A percentile compares a stretch with the other conserved stretches of the same genome.
phyloP scores from a whole-genome alignment of 2,888 invertebrate genomes.

The Ochlodes sylvanus region DNA sequence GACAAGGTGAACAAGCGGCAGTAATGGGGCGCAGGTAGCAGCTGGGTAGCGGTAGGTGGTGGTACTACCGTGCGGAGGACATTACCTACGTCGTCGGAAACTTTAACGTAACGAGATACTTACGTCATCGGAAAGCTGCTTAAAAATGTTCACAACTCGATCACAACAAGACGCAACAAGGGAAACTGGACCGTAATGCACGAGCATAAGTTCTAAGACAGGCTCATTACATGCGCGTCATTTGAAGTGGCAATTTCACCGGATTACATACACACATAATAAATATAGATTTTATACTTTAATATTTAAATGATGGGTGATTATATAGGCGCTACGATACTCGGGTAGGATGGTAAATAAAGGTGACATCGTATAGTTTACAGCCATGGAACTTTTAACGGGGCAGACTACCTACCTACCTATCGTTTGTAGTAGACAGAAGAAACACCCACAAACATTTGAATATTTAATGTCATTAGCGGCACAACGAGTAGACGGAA shows the following conservation, averaged over 20 bases:
- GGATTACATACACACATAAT: slow-evolving; percentile 39
- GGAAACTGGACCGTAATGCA: background rate
- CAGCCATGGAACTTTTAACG: too few species aligned
- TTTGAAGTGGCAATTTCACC: slow-evolving; percentile 48
- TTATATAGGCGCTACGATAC: too few species aligned
- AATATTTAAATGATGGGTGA: background rate
- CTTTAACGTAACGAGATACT: slow-evolving; percentile 21
- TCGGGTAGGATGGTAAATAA: too few species aligned
- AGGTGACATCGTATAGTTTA: too few species aligned
- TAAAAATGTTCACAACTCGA: slow-evolving; percentile 38
- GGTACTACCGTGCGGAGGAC: background rate
- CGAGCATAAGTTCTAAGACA: background rate
- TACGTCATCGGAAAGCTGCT: slow-evolving; percentile 34
- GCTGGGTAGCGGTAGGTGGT: too few species aligned
- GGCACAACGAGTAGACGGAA: too few species aligned
- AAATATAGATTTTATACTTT: background rate
- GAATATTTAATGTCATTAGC: too few species aligned
- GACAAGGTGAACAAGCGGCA: too few species aligned
- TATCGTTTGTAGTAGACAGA: too few species aligned
- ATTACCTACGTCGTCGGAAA: slow-evolving; percentile 1
- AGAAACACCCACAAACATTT: too few species aligned
- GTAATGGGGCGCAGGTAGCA: too few species aligned
- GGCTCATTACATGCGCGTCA: slow-evolving; percentile 37
- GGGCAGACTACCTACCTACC: too few species aligned
- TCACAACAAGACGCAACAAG: slow-evolving; percentile 18